These are phyloP conservation scores for Nomada ruficornis DNA, from an alignment of 2,888 invertebrate genomes.

Conservation along the genomic window DNA sequence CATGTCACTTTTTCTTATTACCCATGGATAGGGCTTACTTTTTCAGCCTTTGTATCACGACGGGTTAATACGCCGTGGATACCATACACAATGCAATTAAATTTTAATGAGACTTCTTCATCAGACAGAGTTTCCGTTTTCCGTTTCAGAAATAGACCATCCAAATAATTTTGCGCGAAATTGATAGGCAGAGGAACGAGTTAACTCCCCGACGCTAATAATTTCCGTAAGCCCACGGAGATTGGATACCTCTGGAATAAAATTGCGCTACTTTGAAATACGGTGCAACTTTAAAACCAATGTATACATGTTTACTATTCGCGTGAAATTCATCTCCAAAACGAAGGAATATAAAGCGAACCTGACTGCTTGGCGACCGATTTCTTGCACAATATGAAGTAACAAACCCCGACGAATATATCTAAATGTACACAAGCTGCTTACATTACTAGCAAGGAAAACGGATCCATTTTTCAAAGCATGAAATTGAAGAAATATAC, in stretches of 20 bases:
- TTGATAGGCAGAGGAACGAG: conserved; percentile 43
- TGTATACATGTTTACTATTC: not conserved
- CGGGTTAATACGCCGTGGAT: not conserved
- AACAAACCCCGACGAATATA: too few species aligned
- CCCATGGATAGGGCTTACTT: not conserved
- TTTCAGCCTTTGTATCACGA: not conserved
- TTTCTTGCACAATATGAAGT: not conserved
- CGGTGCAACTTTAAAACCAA: not conserved
- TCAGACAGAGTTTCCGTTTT: conserved; percentile 29
- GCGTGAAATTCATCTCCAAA: conserved; percentile 17
- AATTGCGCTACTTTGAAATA: conserved; percentile 19
- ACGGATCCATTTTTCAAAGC: too few species aligned
- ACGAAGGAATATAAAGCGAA: not conserved
- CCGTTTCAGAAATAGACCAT: conserved; percentile 45
- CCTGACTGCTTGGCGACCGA: not conserved
- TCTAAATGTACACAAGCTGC: too few species aligned
- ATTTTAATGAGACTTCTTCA: conserved; percentile 38
- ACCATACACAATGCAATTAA: conserved; percentile 35
- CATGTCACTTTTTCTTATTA: not conserved
- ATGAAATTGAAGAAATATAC: too few species aligned
- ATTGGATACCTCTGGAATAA: conserved; percentile 38
- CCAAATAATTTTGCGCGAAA: conserved; percentile 45
- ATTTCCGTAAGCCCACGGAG: conserved; percentile 42
- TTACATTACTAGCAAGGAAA: too few species aligned
- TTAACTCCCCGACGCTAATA: conserved; percentile 37